Conservation (phyloP, 2,797 vertebrate species). For the Bradypodion ventrale region DNA sequence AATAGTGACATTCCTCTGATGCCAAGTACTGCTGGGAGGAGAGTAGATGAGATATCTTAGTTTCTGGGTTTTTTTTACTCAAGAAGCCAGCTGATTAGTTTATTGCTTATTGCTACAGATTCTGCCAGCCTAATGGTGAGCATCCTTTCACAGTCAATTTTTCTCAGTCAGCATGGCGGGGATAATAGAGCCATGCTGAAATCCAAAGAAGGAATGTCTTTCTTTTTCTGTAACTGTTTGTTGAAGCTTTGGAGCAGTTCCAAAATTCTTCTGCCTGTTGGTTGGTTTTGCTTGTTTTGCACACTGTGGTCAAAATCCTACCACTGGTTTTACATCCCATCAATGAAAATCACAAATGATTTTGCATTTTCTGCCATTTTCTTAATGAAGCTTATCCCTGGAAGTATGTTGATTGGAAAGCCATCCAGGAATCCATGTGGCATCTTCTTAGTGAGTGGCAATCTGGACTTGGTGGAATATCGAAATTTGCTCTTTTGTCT, state of each 20-base stretch:
- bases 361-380: too few species aligned
- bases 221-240: too few species aligned
- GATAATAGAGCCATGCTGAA: fast-evolving
- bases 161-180: fast-evolving
- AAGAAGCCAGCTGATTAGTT: not conserved
- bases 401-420: too few species aligned
- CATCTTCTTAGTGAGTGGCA: too few species aligned
- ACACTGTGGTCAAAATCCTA: too few species aligned
- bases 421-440: too few species aligned
- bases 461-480: too few species aligned
- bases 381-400: too few species aligned
- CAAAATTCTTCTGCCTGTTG: not conserved
- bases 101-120: not conserved
- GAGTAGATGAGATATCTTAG: not conserved
- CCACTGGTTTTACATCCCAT: too few species aligned
- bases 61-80: not conserved
- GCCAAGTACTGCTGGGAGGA: not conserved
- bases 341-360: too few species aligned
- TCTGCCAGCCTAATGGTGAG: not conserved
- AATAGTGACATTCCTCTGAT: constrained; percentile 15
- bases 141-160: not conserved
- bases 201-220: fast-evolving
- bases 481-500: not conserved
- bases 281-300: too few species aligned
- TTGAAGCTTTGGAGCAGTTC: not conserved